Evolutionary conservation across 2,888 invertebrate genomes (phyloP), one percentile per base, ranked within the genome.

Genomic region (Andrena minutula): DNA sequence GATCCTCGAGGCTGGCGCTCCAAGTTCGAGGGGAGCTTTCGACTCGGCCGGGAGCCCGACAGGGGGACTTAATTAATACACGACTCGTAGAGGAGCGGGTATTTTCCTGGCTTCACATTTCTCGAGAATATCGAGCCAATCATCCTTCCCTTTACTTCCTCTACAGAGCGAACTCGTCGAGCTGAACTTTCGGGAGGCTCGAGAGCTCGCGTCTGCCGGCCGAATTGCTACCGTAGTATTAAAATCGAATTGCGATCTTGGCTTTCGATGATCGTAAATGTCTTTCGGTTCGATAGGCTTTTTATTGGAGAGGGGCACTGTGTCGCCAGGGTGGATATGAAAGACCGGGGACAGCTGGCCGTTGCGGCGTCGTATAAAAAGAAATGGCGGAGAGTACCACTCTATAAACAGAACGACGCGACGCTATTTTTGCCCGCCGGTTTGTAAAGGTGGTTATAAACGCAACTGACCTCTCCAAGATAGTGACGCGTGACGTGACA

Each of bases 391-490:
- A 12, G 35, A 10, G 64, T 53, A 41, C 10, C 58, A 51, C 28
- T 68, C 82, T 82, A 82, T 82, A 82, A 82, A 82, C 76, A 76
- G 83, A 53, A 23, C 23, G 78, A 56, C 51, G 32, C 61, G 65
- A 1, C n/a, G 75, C 53, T 84, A 84, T 84, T 83, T 73, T 63
- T 10, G 79, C 76, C 70, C 64, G 66, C 10, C 35, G 70, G 64
- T 73, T 83, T 68, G 72, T 79, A 83, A 83, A 83, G 75, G 79
- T 56, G 71, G 79, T 83, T 83, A 79, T 79, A 83, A 84, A 83
- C 71, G 84, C 79, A 83, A 41, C 84, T 84, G 84, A 84, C 84
- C 84, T 83, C 84, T 84, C 83, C 71, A 83, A 83, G 82, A 83
- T 83, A 49, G 74, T 70, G 84, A 83, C 85, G 76, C 76, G 74